phyloP scores from a whole-genome alignment of 2,797 vertebrate genomes.

The Poecile montanus region DNA sequence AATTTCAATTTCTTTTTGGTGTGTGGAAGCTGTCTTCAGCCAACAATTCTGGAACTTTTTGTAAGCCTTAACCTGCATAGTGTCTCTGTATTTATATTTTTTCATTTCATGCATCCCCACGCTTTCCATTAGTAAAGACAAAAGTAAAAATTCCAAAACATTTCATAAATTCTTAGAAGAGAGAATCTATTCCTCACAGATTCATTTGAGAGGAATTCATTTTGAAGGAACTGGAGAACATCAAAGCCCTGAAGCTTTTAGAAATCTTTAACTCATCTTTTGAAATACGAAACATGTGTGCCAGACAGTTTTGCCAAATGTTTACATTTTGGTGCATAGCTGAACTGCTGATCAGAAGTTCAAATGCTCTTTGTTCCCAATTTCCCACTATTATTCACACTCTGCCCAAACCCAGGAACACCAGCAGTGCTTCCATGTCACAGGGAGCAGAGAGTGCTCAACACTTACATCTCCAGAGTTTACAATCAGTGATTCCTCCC shows the following conservation, averaged over 20 bases:
- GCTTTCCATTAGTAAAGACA: neutral
- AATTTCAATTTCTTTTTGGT: neutral
- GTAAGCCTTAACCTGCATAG: neutral
- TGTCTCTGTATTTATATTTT: neutral
- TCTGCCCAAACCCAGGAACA: constrained; percentile 25
- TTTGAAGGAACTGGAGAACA: constrained; percentile 42
- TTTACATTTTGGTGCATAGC: constrained; percentile 74
- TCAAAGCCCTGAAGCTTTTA: constrained; percentile 55
- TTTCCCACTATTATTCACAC: constrained; percentile 62
- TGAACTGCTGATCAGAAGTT: constrained; percentile 74
- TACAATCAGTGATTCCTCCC: rapidly evolving
- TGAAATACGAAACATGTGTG: constrained; percentile 46
- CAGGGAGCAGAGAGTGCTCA: neutral
- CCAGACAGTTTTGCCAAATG: constrained; percentile 68
- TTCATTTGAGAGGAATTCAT: constrained; percentile 31
- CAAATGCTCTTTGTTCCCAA: constrained; percentile 69
- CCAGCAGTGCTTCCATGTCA: neutral
- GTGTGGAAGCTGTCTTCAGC: neutral
- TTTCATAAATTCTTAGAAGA: constrained; percentile 20
- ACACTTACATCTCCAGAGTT: neutral
- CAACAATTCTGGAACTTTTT: neutral
- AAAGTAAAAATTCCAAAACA: neutral
- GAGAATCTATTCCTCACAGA: constrained; percentile 5
- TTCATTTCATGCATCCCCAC: neutral
- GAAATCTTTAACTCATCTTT: constrained; percentile 40